Evolutionary conservation across 2,113 vertebrate genomes (phyloP), one percentile per base, ranked within the genome.

Genomic region (Centropus unirufus): DNA sequence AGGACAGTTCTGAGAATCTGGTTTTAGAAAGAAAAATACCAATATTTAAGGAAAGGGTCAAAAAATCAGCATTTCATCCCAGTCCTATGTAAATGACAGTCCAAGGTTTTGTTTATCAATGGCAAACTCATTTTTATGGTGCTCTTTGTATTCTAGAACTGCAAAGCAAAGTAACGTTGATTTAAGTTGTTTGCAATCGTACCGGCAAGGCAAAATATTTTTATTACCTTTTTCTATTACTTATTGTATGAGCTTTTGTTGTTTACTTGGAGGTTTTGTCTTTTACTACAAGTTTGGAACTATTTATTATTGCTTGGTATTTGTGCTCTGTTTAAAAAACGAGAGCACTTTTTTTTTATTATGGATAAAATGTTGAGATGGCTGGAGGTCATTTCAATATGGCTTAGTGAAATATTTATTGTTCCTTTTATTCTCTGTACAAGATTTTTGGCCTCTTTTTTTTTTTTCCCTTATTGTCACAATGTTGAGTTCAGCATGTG

Each of bases 281-380:
- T 98, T 98, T 98, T 98, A 98, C 98, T 98, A 98, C 98, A 97
- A 98, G 98, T 98, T 98, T 98, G 98, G 97, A 98, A 98, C 98
- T 98, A 98, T 98, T 98, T 98, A 98, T 98, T 98, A 98, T 98
- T 98, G 98, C 98, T 98, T 98, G 98, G 98, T 98, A 98, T 98
- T 97, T 98, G 98, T 98, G 98, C 97, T 97, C 98, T 92, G 98
- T 98, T 98, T 98, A 93, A 98, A 97, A 98, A 98, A 98, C 90
- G 0, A 97, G 97, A 97, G 98, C 97, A 96, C 97, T 96, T 97
- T 98, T 98, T 98, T 98, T 97, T 98, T 98, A 98, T 98, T 98
- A 98, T 98, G 97, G 98, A 98, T 98, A 98, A 98, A 98, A 98
- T 98, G 97, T 98, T 98, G 98, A 98, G 98, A 98, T 98, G 98